phyloP scores from a whole-genome alignment of 2,888 invertebrate species.

The Anthophora plumipes region DNA sequence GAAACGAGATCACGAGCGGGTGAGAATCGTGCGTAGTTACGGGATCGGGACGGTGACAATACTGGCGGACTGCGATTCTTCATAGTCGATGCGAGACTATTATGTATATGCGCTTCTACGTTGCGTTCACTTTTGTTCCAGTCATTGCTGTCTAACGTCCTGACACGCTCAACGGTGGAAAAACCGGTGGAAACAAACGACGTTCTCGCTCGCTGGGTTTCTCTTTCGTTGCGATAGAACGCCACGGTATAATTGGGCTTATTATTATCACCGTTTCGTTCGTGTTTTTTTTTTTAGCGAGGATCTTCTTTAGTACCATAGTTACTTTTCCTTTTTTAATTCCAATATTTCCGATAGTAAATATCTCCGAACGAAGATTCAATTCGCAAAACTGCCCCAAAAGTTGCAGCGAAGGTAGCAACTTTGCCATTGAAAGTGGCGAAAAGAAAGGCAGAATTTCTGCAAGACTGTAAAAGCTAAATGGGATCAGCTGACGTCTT shows the following conservation, averaged over 20 bases:
- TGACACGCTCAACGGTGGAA: conserved; percentile 20
- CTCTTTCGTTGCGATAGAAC: background rate
- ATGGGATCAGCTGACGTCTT: conserved; percentile 20
- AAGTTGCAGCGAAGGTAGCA: no score
- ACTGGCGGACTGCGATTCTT: conserved; percentile 56
- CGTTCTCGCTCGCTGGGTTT: background rate
- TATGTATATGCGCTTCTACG: conserved; percentile 49
- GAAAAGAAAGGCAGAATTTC: background rate
- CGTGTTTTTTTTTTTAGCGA: no score
- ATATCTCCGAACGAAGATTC: no score
- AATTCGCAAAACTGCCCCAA: no score
- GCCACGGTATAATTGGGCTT: background rate
- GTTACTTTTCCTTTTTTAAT: no score
- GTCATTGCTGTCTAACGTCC: conserved; percentile 35
- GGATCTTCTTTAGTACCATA: no score
- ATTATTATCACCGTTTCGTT: background rate
- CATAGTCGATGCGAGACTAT: conserved; percentile 62
- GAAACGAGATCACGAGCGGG: conserved; percentile 50
- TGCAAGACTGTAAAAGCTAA: no score
- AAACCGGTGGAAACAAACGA: conserved; percentile 16
- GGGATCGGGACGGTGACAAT: conserved; percentile 56
- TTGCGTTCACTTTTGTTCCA: conserved; percentile 44
- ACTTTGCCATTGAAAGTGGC: background rate
- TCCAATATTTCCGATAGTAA: no score
- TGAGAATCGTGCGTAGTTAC: conserved; percentile 38